Evolutionary conservation across 1,140 invertebrate species (phyloP).

Genomic region (Hyles euphorbiae): DNA sequence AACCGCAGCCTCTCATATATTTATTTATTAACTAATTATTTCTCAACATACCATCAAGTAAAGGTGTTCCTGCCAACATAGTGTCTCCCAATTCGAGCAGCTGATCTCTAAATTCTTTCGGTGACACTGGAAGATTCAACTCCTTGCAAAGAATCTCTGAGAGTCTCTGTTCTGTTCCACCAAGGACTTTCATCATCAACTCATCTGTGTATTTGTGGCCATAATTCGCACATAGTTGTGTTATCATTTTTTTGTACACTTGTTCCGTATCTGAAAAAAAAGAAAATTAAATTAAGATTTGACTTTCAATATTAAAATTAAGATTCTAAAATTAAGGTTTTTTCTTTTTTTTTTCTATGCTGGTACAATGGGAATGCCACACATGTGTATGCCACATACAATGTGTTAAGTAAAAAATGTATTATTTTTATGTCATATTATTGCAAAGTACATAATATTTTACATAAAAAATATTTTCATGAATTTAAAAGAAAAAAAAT

Average conservation of each 20-base stretch:
- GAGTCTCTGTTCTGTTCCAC: slow-evolving; percentile 83
- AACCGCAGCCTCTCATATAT: too few relatives aligned
- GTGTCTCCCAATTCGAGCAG: slow-evolving; percentile 76
- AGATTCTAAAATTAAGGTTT: too few relatives aligned
- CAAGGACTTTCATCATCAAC: slow-evolving; percentile 83
- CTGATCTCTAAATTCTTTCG: slow-evolving; percentile 80
- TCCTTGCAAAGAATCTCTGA: slow-evolving; percentile 84
- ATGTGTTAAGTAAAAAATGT: too few relatives aligned
- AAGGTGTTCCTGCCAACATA: slow-evolving; percentile 73
- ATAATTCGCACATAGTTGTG: slow-evolving; percentile 79
- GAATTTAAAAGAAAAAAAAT: too few relatives aligned
- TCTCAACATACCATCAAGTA: slow-evolving; percentile 76
- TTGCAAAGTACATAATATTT: too few relatives aligned
- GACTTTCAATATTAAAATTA: too few relatives aligned
- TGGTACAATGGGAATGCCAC: too few relatives aligned
- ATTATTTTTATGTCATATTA: too few relatives aligned
- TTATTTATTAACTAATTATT: not conserved
- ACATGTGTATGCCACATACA: too few relatives aligned
- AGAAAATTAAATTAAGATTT: not conserved
- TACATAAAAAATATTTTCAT: too few relatives aligned
- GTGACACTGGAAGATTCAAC: slow-evolving; percentile 82
- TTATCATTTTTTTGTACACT: slow-evolving; percentile 79
- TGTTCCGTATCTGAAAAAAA: slow-evolving; percentile 78
- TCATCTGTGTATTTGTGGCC: slow-evolving; percentile 85
- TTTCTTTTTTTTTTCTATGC: too few relatives aligned